These are phyloP conservation scores for Pachyuromys duprasi DNA, from an alignment of 2,797 vertebrate genomes.

Conservation along the genomic window DNA sequence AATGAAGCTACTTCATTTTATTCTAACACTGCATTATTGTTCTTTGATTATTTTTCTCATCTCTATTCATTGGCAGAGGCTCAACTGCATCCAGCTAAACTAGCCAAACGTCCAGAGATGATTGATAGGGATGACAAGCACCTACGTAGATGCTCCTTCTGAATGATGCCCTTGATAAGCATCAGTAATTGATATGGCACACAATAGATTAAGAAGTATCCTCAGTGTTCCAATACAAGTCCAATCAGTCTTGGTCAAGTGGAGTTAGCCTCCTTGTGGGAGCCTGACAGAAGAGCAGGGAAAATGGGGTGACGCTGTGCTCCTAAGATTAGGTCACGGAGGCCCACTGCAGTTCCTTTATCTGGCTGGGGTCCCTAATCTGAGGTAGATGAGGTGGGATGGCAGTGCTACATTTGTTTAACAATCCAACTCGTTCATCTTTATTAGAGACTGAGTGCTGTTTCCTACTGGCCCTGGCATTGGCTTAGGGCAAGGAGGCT, in stretches of 20 bases:
- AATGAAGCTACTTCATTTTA: neutral
- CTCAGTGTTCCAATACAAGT: neutral
- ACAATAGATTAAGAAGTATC: neutral
- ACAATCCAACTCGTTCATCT: neutral
- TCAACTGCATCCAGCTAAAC: neutral
- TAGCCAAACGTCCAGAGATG: neutral
- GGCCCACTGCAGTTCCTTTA: neutral
- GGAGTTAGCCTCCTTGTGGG: neutral
- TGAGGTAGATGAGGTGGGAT: neutral
- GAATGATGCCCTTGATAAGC: neutral
- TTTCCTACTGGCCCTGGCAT: neutral
- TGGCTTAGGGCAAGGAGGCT: neutral
- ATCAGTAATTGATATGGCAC: neutral
- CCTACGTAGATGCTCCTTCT: rapidly evolving
- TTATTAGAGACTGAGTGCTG: neutral
- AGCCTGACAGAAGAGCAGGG: neutral
- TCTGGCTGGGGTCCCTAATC: neutral
- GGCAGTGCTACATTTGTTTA: neutral
- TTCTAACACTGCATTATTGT: neutral
- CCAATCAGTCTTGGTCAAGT: neutral
- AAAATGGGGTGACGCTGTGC: neutral
- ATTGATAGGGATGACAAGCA: neutral
- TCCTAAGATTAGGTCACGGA: neutral
- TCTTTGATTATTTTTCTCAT: neutral
- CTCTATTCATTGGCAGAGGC: neutral